Evolutionary conservation across 2,797 vertebrate species (phyloP), one percentile per base, ranked within the genome.

Genomic region (Vipera latastei): DNA sequence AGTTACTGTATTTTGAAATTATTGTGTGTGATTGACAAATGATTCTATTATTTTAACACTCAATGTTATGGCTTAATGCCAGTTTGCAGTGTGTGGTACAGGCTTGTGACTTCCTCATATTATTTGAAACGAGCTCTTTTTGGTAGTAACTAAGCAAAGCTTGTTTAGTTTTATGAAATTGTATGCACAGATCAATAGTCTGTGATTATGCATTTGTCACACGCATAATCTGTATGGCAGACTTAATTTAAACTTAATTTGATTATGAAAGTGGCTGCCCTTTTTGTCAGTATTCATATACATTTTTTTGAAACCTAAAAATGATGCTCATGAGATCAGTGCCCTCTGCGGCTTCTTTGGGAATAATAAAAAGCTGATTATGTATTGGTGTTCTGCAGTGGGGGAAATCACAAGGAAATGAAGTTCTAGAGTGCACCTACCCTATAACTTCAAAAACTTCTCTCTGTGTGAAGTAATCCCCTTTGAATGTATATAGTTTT

Each of bases 1-100:
- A 96, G 32, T 83, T 95, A 51, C 86, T 88, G 38, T 87, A 48
- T 69, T 93, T 94, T 95, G 65, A 94, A 65, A 95, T 96, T 95
- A 90, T 85, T 95, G 94, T 96, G 90, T 94, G 90, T 89, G 95
- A 86, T 96, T 95, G 97, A 97, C 96, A 97, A 96, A 88, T 96
- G 95, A 97, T 94, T 94, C 90, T 95, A 69, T 96, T 93, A 91
- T 88, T 94, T 92, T 93, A 89, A 51, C 57, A 88, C 18, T 2
- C 53, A 73, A n/a, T 91, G 14, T 89, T 90, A 87, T 85, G 93
- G 92, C 93, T 96, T 94, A 95, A 92, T 95, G 94, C 90, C 92
- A 92, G 88, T 95, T 96, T 94, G 94, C 93, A 91, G 85, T 95
- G 22, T 60, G 91, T 96, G 92, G 92, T 88, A 53, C 0, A 0